Evolutionary conservation across 2,797 vertebrate genomes (phyloP), one percentile per base, ranked within the genome.

Genomic region (Enteromius unitaeniatus): DNA sequence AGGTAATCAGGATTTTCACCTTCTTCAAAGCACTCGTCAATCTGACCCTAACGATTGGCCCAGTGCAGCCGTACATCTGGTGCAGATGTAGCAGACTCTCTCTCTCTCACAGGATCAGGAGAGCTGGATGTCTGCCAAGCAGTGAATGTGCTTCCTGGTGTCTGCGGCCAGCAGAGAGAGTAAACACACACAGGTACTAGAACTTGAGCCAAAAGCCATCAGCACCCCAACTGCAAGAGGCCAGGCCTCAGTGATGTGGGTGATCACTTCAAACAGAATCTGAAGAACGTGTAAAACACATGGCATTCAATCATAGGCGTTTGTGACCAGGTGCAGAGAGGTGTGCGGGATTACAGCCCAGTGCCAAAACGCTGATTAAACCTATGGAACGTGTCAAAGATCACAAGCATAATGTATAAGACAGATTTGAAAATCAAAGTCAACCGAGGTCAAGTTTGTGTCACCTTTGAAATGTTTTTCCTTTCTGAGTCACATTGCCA

Each of bases 1-100:
- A 31, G 74, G 81, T 90, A 92, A 91, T 91, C 88, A 90, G 88
- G 89, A 92, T 89, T 91, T 93, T 91, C 89, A 89, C 88, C 82
- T 64, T 86, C 89, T 84, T 86, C 81, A 88, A 87, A 88, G 85
- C 78, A 86, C 89, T 88, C 81, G 89, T 93, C 91, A 89, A 87
- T 92, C 87, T 90, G 83, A 70, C 58, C 89, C 88, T 79, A 62
- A 58, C 40, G 10, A 31, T 82, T 82, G 79, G 15, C 6, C 45
- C 80, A 37, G 86, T 85, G 82, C 89, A 93, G 60, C 23, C 69
- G 5, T 58, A 80, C 82, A 81, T 84, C 67, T 72, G 53, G 26
- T 73, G 45, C 78, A 81, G 91, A 93, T 94, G 92, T 93, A 88
- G 84, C 91, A 82, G 77, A 1, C 28, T 31, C 26, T 31, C 28